These are phyloP conservation scores for Ferdinandea cuprea DNA, from an alignment of 2,888 invertebrate species.

Conservation along the genomic window DNA sequence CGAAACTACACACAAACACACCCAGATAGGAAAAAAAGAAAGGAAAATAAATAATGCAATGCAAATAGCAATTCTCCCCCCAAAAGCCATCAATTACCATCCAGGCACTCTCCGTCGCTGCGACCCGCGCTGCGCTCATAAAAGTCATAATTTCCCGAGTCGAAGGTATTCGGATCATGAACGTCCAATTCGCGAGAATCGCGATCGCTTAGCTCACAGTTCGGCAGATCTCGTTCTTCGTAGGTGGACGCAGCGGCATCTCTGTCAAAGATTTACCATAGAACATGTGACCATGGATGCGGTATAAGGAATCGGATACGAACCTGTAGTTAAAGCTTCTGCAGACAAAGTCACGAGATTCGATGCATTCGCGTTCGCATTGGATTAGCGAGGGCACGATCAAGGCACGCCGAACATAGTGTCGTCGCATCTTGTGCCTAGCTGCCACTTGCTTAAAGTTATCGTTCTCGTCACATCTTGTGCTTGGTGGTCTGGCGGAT, in stretches of 20 bases:
- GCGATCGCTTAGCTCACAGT: slow-evolving; percentile 94
- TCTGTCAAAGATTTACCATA: slow-evolving; percentile 80
- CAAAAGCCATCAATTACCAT: slow-evolving; percentile 86
- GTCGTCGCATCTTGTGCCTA: slow-evolving; percentile 90
- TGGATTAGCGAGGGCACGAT: slow-evolving; percentile 89
- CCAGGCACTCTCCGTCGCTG: slow-evolving; percentile 90
- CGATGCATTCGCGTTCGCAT: slow-evolving; percentile 93
- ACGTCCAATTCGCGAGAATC: slow-evolving; percentile 93
- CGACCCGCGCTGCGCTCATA: slow-evolving; percentile 91
- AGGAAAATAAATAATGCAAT: slow-evolving; percentile 35
- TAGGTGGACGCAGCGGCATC: slow-evolving; percentile 85
- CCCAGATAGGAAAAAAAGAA: slow-evolving; percentile 3
- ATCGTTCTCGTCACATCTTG: slow-evolving; percentile 91
- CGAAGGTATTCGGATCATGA: slow-evolving; percentile 93
- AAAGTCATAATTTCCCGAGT: slow-evolving; percentile 93
- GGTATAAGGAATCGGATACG: slow-evolving; percentile 16
- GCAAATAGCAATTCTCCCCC: slow-evolving; percentile 55
- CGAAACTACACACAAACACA: slow-evolving; percentile 86
- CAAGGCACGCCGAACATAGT: slow-evolving; percentile 89
- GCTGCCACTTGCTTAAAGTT: slow-evolving; percentile 92
- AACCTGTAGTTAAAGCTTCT: slow-evolving; percentile 93
- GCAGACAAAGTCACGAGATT: slow-evolving; percentile 92
- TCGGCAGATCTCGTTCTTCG: slow-evolving; percentile 85
- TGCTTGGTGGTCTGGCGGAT: slow-evolving; percentile 83
- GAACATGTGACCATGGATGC: slow-evolving; percentile 28